Evolutionary conservation across 2,888 invertebrate species (phyloP), one percentile per base, ranked within the genome.

Genomic region (Tanaodytes sp.): DNA sequence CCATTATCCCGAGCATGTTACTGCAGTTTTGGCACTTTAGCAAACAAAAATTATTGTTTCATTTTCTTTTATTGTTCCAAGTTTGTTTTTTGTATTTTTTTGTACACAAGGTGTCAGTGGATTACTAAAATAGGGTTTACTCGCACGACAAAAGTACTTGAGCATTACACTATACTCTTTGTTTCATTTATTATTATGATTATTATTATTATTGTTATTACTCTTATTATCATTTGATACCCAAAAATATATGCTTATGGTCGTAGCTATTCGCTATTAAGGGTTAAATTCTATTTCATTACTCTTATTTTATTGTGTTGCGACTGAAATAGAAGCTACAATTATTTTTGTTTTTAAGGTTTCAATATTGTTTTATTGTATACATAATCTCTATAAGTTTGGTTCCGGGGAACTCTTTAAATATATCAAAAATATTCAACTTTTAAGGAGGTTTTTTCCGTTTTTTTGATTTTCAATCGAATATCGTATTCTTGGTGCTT

Each of bases 1-100:
- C n/a, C n/a, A n/a, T n/a, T n/a, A n/a, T n/a, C n/a, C n/a, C n/a
- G n/a, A n/a, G n/a, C n/a, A n/a, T n/a, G n/a, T n/a, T n/a, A n/a
- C n/a, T n/a, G n/a, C n/a, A 58, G 23, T 65, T 58, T 68, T 68
- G 69, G 69, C 69, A 69, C 69, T 67, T 67, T 68, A 19, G 46
- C 67, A 51, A 51, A 55, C 5, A 37, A 40, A 58, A 43, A 36
- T 37, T 51, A 54, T 57, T 43, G 39, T 66, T 54, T 36, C 33
- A 23, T 33, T 30, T 62, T 48, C 18, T 1, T 39, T 51, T 51
- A 51, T 49, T 51, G 14, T 57, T 46, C 45, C 16, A 46, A n/a
- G 16, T 42, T 37, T 31, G 20, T 45, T 20, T 48, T 37, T 52
- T 27, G 33, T 19, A 37, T 45, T 20, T 55, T 40, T 54, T 23